Evolutionary conservation across 1,140 invertebrate species (phyloP).

Genomic region (Capitella teleta): DNA sequence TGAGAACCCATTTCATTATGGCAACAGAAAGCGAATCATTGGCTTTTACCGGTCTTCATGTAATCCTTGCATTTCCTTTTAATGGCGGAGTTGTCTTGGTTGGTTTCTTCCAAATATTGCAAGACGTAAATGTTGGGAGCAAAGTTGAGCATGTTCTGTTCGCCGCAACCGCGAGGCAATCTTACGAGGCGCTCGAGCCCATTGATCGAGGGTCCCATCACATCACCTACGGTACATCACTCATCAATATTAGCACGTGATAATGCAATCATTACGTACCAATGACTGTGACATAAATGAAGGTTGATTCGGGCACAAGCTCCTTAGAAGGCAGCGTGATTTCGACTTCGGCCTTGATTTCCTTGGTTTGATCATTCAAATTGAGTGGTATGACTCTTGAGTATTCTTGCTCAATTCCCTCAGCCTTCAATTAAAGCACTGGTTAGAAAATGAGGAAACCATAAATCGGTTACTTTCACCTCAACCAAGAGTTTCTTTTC

Average conservation of each 20-base stretch:
- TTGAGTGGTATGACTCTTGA: constrained; percentile 23
- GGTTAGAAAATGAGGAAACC: too few species aligned
- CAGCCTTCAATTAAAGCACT: constrained; percentile 22
- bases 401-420: constrained; percentile 27
- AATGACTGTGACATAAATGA: constrained; percentile 7
- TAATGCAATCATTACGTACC: too few species aligned
- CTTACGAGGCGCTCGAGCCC: constrained; percentile 52
- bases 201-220: constrained; percentile 38
- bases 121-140: constrained; percentile 81
- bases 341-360: background rate
- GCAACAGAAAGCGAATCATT: too few species aligned
- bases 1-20: too few species aligned
- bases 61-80: constrained; percentile 61
- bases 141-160: constrained; percentile 89
- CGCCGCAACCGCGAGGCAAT: constrained; percentile 82
- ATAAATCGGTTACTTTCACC: too few species aligned
- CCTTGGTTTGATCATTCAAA: background rate
- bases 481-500: constrained; percentile 60
- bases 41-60: constrained; percentile 59
- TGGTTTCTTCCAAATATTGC: constrained; percentile 61
- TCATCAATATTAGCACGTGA: too few species aligned
- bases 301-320: constrained; percentile 3
- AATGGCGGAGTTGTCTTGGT: constrained; percentile 53
- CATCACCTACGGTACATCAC: constrained; percentile 32
- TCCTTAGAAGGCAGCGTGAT: background rate